Evolutionary conservation across 2,113 vertebrate genomes (phyloP).

Genomic region (Notarius quadriscutis): DNA sequence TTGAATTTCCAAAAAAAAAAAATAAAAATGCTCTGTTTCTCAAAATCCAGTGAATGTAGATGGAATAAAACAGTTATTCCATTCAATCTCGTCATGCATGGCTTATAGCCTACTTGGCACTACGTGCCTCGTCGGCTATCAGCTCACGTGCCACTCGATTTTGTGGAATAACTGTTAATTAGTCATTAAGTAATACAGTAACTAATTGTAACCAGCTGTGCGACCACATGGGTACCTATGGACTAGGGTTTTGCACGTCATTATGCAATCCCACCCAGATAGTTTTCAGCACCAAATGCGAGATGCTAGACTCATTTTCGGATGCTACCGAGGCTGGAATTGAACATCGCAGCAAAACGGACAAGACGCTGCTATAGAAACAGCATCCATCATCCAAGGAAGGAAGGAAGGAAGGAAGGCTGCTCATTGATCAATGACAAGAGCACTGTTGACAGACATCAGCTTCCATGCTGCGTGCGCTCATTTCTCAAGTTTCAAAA

Average conservation of each 20-base stretch:
- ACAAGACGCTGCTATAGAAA: not conserved
- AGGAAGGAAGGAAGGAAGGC: not conserved
- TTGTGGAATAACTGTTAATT: too few species aligned
- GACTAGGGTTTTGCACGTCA: not conserved
- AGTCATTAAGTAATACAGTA: not conserved
- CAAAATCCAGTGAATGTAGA: too few species aligned
- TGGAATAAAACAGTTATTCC: too few species aligned
- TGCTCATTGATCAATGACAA: not conserved
- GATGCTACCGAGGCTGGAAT: not conserved
- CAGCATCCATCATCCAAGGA: not conserved
- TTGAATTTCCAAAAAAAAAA: too few species aligned
- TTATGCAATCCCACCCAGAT: not conserved
- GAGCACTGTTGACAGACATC: not conserved
- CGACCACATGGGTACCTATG: not conserved
- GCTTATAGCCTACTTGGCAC: too few species aligned
- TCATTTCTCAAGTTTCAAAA: not conserved
- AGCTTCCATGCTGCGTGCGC: not conserved
- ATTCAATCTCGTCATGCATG: too few species aligned
- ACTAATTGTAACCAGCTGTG: not conserved
- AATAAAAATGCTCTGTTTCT: too few species aligned
- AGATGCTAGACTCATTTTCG: not conserved
- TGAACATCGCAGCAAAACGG: not conserved
- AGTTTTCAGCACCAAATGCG: not conserved
- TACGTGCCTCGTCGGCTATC: too few species aligned
- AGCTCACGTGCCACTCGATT: too few species aligned